Percentiles rank a stretch among this genome's conserved stretches.
Evolutionary conservation across 2,113 vertebrate species (phyloP).

Genomic region (Tauraco erythrolophus): DNA sequence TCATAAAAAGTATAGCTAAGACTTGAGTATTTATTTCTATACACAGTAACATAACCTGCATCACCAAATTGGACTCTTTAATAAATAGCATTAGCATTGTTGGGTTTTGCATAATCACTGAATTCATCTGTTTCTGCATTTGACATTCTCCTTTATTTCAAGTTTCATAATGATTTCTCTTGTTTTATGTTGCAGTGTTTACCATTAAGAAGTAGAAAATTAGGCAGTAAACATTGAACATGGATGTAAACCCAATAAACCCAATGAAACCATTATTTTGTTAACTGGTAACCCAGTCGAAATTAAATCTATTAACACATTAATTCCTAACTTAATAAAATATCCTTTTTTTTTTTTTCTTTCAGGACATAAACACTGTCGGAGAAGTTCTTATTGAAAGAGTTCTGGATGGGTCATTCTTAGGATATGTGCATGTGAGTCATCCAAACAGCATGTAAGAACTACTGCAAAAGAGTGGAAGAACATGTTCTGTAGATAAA

Average conservation of each 20-base stretch:
- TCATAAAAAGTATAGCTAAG: neutral
- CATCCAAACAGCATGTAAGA: constrained; percentile 46
- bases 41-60: neutral
- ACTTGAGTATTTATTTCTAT: neutral
- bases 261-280: neutral
- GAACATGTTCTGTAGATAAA: neutral
- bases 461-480: neutral
- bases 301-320: neutral
- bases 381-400: constrained; percentile 68
- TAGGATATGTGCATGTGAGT: constrained; percentile 64
- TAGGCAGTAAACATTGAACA: neutral
- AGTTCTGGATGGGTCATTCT: constrained; percentile 65
- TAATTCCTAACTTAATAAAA: neutral
- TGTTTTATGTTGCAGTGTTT: neutral
- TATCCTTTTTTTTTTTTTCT: neutral
- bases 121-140: neutral
- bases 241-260: neutral
- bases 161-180: neutral
- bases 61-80: neutral
- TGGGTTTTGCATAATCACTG: neutral
- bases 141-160: neutral
- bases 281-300: neutral
- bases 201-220: neutral
- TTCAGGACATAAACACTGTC: constrained; percentile 66
- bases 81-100: neutral